Conservation (phyloP, 2,113 vertebrate genomes). For the Leptobrachium leishanense region DNA sequence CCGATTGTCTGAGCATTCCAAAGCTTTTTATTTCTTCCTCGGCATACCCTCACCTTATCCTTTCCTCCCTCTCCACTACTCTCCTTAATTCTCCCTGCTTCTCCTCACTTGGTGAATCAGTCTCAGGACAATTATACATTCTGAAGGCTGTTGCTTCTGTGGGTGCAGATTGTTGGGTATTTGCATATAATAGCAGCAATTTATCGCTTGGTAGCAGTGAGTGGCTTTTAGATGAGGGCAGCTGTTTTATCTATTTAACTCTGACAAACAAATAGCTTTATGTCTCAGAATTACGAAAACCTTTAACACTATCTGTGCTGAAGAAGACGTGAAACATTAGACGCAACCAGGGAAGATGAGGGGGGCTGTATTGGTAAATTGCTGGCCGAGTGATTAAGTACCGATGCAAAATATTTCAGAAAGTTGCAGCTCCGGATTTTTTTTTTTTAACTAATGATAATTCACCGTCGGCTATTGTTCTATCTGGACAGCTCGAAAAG, state of each 20-base stretch:
- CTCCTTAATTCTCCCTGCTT: slow-evolving; percentile 1
- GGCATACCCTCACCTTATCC: slow-evolving; percentile 6
- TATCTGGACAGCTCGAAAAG: not conserved
- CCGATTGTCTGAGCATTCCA: not conserved
- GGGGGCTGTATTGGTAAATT: no score
- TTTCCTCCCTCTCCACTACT: not conserved
- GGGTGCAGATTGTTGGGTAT: slow-evolving; percentile 49
- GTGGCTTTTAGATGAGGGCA: slow-evolving; percentile 50
- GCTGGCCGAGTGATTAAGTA: no score
- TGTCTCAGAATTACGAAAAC: slow-evolving; percentile 26
- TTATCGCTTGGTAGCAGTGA: slow-evolving; percentile 49
- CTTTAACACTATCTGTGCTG: slow-evolving; percentile 25
- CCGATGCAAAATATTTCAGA: no score
- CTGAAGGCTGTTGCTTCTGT: slow-evolving; percentile 45
- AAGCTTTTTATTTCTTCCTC: no score
- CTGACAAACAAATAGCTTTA: slow-evolving; percentile 47
- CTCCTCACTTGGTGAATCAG: slow-evolving; percentile 26
- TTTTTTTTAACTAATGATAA: not conserved
- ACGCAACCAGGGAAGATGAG: no score
- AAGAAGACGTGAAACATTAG: not conserved
- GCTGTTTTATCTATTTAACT: slow-evolving; percentile 51
- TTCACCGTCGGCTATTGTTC: not conserved
- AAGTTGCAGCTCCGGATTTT: not conserved
- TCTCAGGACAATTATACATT: slow-evolving; percentile 47
- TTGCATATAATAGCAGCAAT: slow-evolving; percentile 51